Evolutionary conservation across 2,888 invertebrate genomes (phyloP).

Genomic region (Esperia sulphurella): DNA sequence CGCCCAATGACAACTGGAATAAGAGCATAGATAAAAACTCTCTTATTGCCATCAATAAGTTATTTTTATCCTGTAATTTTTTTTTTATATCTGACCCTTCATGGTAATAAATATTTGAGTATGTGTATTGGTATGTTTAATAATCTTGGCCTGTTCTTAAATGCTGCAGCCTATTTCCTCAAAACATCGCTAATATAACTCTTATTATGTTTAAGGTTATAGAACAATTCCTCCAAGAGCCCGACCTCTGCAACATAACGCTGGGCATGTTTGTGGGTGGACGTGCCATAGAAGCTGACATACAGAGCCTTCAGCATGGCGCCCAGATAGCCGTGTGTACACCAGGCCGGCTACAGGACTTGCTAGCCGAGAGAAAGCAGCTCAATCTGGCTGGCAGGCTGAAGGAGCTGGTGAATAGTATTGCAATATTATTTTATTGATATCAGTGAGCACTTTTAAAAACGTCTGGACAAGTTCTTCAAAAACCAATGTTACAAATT

Average conservation of each 20-base stretch:
- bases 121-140: too few relatives aligned
- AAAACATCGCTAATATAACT: too few relatives aligned
- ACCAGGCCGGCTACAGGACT: slow-evolving; percentile 94
- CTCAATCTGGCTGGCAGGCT: slow-evolving; percentile 85
- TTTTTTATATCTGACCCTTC: too few relatives aligned
- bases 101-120: too few relatives aligned
- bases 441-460: not conserved
- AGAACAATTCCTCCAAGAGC: slow-evolving; percentile 68
- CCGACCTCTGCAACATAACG: slow-evolving; percentile 66
- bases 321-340: slow-evolving; percentile 95
- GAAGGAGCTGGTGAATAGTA: slow-evolving; percentile 84
- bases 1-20: too few relatives aligned
- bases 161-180: too few relatives aligned
- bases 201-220: slow-evolving; percentile 69
- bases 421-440: not conserved
- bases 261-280: slow-evolving; percentile 90
- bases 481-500: too few relatives aligned
- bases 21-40: too few relatives aligned
- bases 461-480: too few relatives aligned
- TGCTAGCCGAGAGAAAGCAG: slow-evolving; percentile 85
- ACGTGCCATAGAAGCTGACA: slow-evolving; percentile 86
- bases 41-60: too few relatives aligned
- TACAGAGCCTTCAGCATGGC: slow-evolving; percentile 83
- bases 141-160: too few relatives aligned
- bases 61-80: too few relatives aligned